Base-by-base conservation (phyloP, 2,797 vertebrate species). In the Myotis daubentonii region DNA sequence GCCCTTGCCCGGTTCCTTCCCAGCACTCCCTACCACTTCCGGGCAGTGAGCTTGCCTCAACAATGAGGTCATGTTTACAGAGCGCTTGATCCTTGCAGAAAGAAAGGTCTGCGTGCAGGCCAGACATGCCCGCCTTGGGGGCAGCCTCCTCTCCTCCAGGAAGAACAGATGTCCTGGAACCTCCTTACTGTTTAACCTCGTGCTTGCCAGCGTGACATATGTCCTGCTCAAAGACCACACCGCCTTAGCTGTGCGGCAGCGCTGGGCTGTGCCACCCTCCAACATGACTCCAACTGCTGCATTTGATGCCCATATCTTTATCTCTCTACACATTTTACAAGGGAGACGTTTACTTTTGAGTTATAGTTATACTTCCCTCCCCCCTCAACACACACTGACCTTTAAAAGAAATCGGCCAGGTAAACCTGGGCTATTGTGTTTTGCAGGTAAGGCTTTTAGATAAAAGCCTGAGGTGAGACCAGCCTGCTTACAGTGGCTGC, bases 401-500 rank as follows among this genome's bases (percentile, higher is more conserved):
- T 94, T 91, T 30, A 57, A 81, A 86, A 96, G 94, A 91, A 94
- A 94, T 87, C 70, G 10, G 2, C 3, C 66, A 96, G 89, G 93
- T 96, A 94, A 96, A 93, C 82, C 74, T 44, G 94, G 93, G 71
- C 88, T 92, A 94, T 96, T 93, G 70, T 96, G 76, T 97, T 97
- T 96, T 84, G 97, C 95, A 92, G 84, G 97, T 91, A 97, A 97
- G 93, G 36, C 78, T 94, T 96, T 97, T 87, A 97, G 95, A 98
- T 97, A 97, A 98, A 97, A 94, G 80, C 88, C 94, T 30, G 83
- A 95, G 92, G 97, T 96, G 96, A 95, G 90, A 97, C 60, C 94
- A 94, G 93, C 70, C 94, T 97, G 96, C 96, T 98, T 97, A 94
- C 96, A 95, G 71, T 98, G 98, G 98, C 97, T 97, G 94, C 89